These are phyloP conservation scores for Coelopa pilipes DNA, from an alignment of 2,888 invertebrate species.

Conservation along the genomic window DNA sequence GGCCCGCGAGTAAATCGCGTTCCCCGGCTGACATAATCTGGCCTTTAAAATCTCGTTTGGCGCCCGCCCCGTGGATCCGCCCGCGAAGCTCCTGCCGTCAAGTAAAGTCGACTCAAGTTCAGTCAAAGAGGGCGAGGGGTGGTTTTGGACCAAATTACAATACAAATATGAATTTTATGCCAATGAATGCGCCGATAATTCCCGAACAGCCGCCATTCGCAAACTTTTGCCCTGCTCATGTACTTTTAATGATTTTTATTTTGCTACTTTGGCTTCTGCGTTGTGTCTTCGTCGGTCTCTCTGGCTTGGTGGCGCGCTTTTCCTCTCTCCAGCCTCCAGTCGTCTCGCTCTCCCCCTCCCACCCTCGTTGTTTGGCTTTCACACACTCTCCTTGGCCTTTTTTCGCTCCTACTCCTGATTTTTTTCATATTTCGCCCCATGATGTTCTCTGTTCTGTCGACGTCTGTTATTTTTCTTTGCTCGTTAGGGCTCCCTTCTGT, in stretches of 20 bases:
- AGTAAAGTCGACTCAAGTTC: background rate
- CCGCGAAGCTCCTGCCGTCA: no score
- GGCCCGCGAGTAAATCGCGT: background rate
- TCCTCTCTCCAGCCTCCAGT: background rate
- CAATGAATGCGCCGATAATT: constrained; percentile 40
- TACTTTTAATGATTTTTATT: constrained; percentile 27
- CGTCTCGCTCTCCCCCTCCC: no score
- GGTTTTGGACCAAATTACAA: constrained; percentile 51
- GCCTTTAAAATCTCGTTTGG: constrained; percentile 4
- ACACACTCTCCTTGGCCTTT: background rate
- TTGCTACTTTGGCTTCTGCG: constrained; percentile 15
- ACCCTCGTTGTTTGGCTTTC: no score
- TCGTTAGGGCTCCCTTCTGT: no score
- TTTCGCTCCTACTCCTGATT: no score
- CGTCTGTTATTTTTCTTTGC: no score
- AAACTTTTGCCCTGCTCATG: constrained; percentile 9
- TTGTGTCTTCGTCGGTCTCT: background rate
- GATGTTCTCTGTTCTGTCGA: no score
- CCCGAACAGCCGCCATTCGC: background rate
- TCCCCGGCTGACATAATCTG: background rate
- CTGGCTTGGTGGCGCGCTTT: background rate
- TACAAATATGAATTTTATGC: constrained; percentile 59
- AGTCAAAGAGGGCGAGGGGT: constrained; percentile 10
- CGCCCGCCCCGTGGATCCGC: no score
- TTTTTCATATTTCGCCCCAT: no score